A percentile compares a stretch with the other conserved stretches of the same genome.
These are phyloP conservation scores for Chrosomus eos DNA, from an alignment of 2,797 vertebrate genomes.

Conservation along the genomic window DNA sequence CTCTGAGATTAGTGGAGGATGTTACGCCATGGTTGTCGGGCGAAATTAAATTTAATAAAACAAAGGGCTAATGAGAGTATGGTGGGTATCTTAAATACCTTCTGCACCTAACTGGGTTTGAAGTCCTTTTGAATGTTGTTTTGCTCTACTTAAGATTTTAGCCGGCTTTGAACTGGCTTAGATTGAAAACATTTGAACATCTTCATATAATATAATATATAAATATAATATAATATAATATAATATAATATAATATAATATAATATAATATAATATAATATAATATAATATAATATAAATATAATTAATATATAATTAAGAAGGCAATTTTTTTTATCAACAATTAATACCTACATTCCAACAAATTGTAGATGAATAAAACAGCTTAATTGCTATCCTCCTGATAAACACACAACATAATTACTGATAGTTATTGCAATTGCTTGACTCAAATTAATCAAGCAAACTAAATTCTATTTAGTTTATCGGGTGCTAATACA, in stretches of 20 bases:
- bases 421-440: constrained; percentile 70
- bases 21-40: constrained; percentile 72
- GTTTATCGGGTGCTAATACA: constrained; percentile 77
- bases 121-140: constrained; percentile 7
- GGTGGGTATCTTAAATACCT: constrained; percentile 45
- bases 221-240: constrained; percentile 6
- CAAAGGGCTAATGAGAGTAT: constrained; percentile 57
- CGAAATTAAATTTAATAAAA: constrained; percentile 64
- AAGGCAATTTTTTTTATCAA: neutral
- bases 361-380: neutral
- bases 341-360: neutral
- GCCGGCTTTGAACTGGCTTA: constrained; percentile 2
- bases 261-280: no score
- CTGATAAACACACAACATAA: constrained; percentile 49
- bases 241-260: neutral
- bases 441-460: constrained; percentile 77
- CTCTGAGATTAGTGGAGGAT: constrained; percentile 72
- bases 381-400: constrained; percentile 3
- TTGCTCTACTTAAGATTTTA: constrained; percentile 1
- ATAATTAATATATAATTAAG: neutral
- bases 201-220: neutral
- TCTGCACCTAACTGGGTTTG: constrained; percentile 34
- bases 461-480: constrained; percentile 80
- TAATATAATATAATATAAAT: neutral
- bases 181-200: neutral